These are phyloP conservation scores for Platycheirus albimanus DNA, from an alignment of 2,888 invertebrate genomes.

Conservation along the genomic window DNA sequence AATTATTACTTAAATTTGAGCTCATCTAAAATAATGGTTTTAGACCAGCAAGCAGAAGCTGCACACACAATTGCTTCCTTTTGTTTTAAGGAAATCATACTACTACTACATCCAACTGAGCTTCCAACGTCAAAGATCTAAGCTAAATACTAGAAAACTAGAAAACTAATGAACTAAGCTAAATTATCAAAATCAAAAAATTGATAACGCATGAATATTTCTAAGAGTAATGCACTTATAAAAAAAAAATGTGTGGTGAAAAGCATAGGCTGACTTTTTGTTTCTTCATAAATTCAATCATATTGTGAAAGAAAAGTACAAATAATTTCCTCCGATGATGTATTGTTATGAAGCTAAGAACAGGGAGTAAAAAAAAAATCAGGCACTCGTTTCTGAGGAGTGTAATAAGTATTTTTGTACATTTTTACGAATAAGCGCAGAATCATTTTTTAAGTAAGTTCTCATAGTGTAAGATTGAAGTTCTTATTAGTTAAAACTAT, in stretches of 20 bases:
- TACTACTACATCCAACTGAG: constrained; percentile 39
- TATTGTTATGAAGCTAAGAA: constrained; percentile 46
- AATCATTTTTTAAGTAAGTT: constrained; percentile 26
- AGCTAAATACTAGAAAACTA: constrained; percentile 27
- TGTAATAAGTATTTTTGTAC: constrained; percentile 67
- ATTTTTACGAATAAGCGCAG: constrained; percentile 56
- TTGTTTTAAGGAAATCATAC: constrained; percentile 38
- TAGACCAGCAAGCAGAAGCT: constrained; percentile 15
- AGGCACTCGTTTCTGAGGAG: constrained; percentile 41
- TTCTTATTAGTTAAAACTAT: constrained; percentile 9
- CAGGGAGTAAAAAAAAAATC: constrained; percentile 45
- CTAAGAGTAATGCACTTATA: constrained; percentile 52
- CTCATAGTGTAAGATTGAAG: constrained; percentile 55
- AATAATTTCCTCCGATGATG: constrained; percentile 67
- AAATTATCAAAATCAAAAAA: constrained; percentile 14
- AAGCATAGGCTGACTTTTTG: constrained; percentile 28
- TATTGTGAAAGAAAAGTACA: constrained; percentile 66
- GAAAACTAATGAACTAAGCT: constrained; percentile 26
- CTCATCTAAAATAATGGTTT: constrained; percentile 32
- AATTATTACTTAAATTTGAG: constrained; percentile 22
- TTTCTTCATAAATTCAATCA: constrained; percentile 43
- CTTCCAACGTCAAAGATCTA: constrained; percentile 59
- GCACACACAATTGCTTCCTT: constrained; percentile 29
- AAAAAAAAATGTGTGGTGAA: constrained; percentile 14
- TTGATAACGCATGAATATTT: constrained; percentile 53